Evolutionary conservation across 2,113 vertebrate species (phyloP), one percentile per base, ranked within the genome.

Genomic region (Gyps fulvus): DNA sequence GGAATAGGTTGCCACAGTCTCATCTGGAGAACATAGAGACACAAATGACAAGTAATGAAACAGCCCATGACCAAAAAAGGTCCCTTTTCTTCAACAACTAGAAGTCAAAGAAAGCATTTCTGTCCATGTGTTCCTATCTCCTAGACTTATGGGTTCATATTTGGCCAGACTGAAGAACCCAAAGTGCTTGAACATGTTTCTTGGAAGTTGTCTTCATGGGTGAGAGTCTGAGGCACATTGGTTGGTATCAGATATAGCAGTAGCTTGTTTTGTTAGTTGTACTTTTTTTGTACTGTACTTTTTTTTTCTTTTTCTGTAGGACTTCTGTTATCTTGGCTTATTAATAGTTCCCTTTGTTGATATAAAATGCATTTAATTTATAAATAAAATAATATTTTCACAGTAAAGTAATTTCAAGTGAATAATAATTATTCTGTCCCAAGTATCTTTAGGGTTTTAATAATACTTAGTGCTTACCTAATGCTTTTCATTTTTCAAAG

Each of bases 401-500:
- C 36, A 86, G 27, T 57, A 69, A 83, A 67, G 34, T 47, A 66
- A 61, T 85, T 72, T 80, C 26, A 62, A 55, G 55, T 66, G 83
- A 79, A 73, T 62, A 91, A 47, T 79, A 89, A 73, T 84, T 45
- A 54, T 54, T 91, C 43, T 58, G 31, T 65, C 82, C 49, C 11
- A 50, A 47, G 29, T 66, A 58, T 58, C 59, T 54, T 84, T 45
- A 77, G 43, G 18, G 9, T 73, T 91, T 91, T 94, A 85, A 52
- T 77, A 77, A 62, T 58, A 59, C 57, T 69, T 79, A 70, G 14
- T 76, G 54, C 50, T 88, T 87, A 62, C 31, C 58, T 77, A 91
- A 52, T 55, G 49, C 87, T 88, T 94, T 96, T 73, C 36, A 43
- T 80, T 83, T 93, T 83, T 73, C 74, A 83, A 87, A 91, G 84